phyloP scores from a whole-genome alignment of 2,888 invertebrate species.

The Mylabris sibirica region DNA sequence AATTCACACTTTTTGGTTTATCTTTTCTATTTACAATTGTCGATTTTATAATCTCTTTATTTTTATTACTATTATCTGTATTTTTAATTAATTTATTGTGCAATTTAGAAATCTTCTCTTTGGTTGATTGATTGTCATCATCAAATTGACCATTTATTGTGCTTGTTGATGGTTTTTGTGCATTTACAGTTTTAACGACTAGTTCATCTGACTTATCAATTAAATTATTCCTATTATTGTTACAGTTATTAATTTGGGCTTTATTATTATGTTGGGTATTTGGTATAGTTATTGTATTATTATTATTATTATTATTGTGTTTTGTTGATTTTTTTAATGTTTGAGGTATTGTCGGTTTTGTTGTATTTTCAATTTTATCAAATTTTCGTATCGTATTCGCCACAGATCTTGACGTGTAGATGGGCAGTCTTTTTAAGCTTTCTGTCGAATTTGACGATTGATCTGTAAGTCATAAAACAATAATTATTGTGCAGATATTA shows the following conservation, averaged over 20 bases:
- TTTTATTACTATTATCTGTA: slow-evolving; percentile 18
- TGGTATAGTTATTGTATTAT: not conserved
- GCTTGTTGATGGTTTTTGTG: not conserved
- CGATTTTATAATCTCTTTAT: slow-evolving; percentile 36
- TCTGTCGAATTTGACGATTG: slow-evolving; percentile 52
- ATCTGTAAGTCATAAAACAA: slow-evolving; percentile 42
- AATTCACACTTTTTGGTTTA: slow-evolving; percentile 56
- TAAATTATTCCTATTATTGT: not conserved
- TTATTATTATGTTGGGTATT: not conserved
- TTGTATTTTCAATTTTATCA: slow-evolving; percentile 44
- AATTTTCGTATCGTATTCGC: slow-evolving; percentile 58
- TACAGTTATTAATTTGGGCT: not conserved
- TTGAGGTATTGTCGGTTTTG: slow-evolving; percentile 31
- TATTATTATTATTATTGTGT: not conserved
- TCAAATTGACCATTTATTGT: not conserved
- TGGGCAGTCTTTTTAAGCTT: slow-evolving; percentile 54
- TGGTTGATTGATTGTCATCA: slow-evolving; percentile 48
- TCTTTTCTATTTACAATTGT: slow-evolving; percentile 41
- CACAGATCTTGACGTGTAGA: slow-evolving; percentile 53
- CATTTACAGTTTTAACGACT: not conserved
- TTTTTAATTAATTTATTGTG: slow-evolving; percentile 18
- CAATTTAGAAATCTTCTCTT: slow-evolving; percentile 50
- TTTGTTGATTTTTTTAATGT: not conserved
- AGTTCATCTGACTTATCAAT: not conserved
- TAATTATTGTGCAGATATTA: slow-evolving; percentile 20